Evolutionary conservation across 2,797 vertebrate genomes (phyloP), one percentile per base, ranked within the genome.

Genomic region (Chelon auratus): DNA sequence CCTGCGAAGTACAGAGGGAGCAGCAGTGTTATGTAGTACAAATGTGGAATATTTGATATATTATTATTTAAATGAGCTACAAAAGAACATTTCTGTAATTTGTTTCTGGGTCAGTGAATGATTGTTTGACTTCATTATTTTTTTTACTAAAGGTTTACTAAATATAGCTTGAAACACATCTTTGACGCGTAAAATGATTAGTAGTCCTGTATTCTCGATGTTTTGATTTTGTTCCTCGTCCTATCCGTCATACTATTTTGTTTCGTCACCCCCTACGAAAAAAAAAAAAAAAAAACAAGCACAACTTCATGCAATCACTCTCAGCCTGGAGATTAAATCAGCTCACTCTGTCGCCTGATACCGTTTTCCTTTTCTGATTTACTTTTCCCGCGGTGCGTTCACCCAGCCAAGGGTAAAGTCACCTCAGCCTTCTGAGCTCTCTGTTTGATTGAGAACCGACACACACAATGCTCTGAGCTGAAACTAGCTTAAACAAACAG

Each of bases 401-500:
- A 68, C n/a, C 50, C 42, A 72, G 75, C 62, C 59, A 73, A 72
- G 54, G 30, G 65, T 62, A 36, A 85, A 79, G 83, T 67, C 43
- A 12, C 48, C 45, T 62, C 42, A 66, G 54, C 18, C 4, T 15
- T 18, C 51, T 60, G 20, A 40, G 30, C 43, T 65, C 70, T 71
- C 62, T 72, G 72, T 75, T 61, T 85, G 79, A 78, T 56, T 59
- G 65, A 50, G 66, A 85, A 48, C 54, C 13, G 20, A 36, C 76
- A 72, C 76, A 72, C 76, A 81, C 77, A 87, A 59, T 36, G 48
- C 64, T 72, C 70, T 76, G 58, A 54, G 43, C 63, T 78, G 82
- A 87, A 90, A 91, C 82, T 63, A 40, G 70, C 87, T 84, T 88
- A 73, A 85, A 71, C 75, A 86, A 91, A 90, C 81, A 87, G 70